These are phyloP conservation scores for crab-eating macaque (Macaca fascicularis) DNA, from an alignment of 2,113 vertebrate genomes.

Conservation along the genomic window DNA sequence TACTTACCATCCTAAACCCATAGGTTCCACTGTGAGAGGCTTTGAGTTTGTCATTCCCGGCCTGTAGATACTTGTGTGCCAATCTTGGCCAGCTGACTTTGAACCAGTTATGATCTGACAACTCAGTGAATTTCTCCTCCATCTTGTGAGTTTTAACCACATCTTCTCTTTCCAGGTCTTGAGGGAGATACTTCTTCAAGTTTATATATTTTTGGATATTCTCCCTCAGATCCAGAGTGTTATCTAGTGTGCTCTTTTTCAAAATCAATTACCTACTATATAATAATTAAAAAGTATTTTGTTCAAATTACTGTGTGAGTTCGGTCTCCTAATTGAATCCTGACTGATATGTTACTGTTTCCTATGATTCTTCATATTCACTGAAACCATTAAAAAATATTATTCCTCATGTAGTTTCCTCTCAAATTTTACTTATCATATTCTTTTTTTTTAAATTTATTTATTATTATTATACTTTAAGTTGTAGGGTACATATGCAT, in stretches of 20 bases:
- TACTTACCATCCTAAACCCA: background rate
- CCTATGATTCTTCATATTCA: background rate
- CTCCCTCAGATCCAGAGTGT: background rate
- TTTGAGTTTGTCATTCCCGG: background rate
- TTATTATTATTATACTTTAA: no score
- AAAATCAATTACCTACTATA: background rate
- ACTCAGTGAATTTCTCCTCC: background rate
- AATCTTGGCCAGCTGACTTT: background rate
- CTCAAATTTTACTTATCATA: background rate
- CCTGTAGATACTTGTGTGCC: background rate
- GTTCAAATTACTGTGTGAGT: background rate
- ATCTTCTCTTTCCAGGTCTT: background rate
- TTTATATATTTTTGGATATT: background rate
- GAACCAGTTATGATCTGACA: background rate
- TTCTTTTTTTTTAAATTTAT: background rate
- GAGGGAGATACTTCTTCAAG: background rate
- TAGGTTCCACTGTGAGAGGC: background rate
- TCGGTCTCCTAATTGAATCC: background rate
- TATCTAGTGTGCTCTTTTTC: background rate
- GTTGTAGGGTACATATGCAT: no score
- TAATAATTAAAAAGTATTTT: background rate
- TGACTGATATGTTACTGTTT: background rate
- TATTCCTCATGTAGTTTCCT: background rate
- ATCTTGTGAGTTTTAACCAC: background rate
- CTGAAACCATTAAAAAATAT: background rate